Evolutionary conservation across 2,888 invertebrate genomes (phyloP).

Genomic region (Clivina fossor): DNA sequence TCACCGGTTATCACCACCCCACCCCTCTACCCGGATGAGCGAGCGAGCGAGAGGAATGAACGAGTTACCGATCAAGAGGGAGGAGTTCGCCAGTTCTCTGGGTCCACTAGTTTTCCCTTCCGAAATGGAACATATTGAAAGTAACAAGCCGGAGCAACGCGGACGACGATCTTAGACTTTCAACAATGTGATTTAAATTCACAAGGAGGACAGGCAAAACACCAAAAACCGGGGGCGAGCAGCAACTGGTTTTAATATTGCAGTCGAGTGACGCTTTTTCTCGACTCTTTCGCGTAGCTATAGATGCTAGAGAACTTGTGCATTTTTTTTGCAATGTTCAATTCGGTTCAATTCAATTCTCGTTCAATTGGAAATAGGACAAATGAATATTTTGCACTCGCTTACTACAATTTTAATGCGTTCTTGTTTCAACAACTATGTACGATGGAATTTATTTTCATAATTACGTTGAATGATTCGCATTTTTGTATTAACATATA

Average conservation of each 20-base stretch:
- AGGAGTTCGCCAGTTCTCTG: too few species aligned
- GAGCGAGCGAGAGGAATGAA: neutral
- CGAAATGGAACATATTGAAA: constrained; percentile 20
- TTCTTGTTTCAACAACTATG: neutral
- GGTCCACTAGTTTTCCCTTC: too few species aligned
- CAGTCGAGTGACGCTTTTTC: constrained; percentile 17
- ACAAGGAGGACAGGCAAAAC: constrained; percentile 5
- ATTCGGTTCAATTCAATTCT: too few species aligned
- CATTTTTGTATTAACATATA: neutral
- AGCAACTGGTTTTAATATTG: constrained; percentile 27
- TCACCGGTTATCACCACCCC: constrained; percentile 2
- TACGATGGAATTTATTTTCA: neutral
- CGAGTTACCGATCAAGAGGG: too few species aligned
- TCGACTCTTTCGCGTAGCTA: too few species aligned
- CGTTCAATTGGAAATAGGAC: too few species aligned
- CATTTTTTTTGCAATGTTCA: too few species aligned
- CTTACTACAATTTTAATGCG: neutral
- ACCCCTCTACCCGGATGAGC: neutral
- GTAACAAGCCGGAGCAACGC: too few species aligned
- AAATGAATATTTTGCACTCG: constrained; percentile 1
- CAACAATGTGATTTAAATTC: constrained; percentile 30
- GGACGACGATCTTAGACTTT: constrained; percentile 23
- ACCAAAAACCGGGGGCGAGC: constrained; percentile 9
- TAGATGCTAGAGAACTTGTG: constrained; percentile 18
- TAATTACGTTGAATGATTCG: neutral